Conservation (phyloP, 2,888 invertebrate genomes). For the Mythimna vitellina region DNA sequence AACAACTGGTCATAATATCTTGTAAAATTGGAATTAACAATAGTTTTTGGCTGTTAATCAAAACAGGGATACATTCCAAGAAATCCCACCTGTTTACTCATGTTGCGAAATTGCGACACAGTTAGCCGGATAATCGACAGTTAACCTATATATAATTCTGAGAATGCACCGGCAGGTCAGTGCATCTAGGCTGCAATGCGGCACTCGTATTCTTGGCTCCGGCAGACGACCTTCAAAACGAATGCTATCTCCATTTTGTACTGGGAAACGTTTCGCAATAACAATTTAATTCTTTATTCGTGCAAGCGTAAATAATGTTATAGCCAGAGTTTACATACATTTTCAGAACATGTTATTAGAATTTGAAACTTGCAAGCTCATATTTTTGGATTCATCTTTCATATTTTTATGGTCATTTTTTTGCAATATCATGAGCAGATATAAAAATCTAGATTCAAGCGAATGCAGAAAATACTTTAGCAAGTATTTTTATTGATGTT, state of each 20-base stretch:
- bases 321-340: slow-evolving; percentile 12
- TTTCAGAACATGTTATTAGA: slow-evolving; percentile 2
- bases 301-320: slow-evolving; percentile 13
- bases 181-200: slow-evolving; percentile 73
- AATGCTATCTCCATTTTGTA: slow-evolving; percentile 48
- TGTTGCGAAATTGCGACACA: slow-evolving; percentile 25
- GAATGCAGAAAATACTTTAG: not conserved
- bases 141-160: slow-evolving; percentile 66
- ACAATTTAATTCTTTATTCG: slow-evolving; percentile 25
- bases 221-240: slow-evolving; percentile 58
- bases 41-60: slow-evolving; percentile 44
- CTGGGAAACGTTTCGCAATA: slow-evolving; percentile 31
- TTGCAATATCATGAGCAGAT: not conserved
- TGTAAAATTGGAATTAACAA: slow-evolving; percentile 29
- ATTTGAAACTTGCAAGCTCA: slow-evolving; percentile 5
- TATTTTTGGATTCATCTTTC: slow-evolving; percentile 1
- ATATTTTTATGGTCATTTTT: slow-evolving; percentile 9
- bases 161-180: slow-evolving; percentile 65
- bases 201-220: slow-evolving; percentile 62
- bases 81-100: slow-evolving; percentile 24
- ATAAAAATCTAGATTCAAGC: not conserved
- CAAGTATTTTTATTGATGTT: slow-evolving; percentile 4
- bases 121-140: slow-evolving; percentile 40
- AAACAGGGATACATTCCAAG: slow-evolving; percentile 17
- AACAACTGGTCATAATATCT: slow-evolving; percentile 31